Base-by-base conservation (phyloP, 2,888 invertebrate genomes). In the Eilema sororculum region DNA sequence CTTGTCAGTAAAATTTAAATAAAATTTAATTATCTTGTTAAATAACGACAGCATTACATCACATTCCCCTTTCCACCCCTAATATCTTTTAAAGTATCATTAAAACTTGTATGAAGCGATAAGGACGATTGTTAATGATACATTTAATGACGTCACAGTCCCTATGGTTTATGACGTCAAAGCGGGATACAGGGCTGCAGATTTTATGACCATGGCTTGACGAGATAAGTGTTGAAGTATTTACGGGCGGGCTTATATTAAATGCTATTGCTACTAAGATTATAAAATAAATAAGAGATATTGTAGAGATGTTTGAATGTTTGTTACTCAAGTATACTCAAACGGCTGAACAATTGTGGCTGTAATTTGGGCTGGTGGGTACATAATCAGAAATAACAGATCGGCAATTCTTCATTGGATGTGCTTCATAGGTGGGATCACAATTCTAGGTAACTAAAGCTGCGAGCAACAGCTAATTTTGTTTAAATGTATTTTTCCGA, bases 101-200 rank as follows among this genome's bases (percentile, higher is more conserved):
- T 93, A 93, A 90, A 91, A 87, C 87, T 89, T 89, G 90, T 91
- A 89, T 81, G 81, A 84, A 81, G 79, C 90, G 93, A 93, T 94
- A 93, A 92, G 90, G 86, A 85, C 83, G 86, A 89, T 90, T 90
- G 91, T 93, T 92, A 94, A 94, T 94, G 92, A 94, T 89, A 83
- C 84, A 79, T 80, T 77, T 79, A 80, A 81, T 76, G 75, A 71
- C 69, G 63, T 72, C 68, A 69, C 60, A 65, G 46, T 65, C 82
- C 86, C 84, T 88, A 89, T 89, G 89, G 86, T 88, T 74, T 68
- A 65, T 46, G 66, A 71, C 25, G 82, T 83, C 86, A 84, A 83
- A 84, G 84, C 57, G 60, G 59, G 87, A 84, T 84, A 87, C 57
- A 65, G 56, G 68, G 68, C 37, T 75, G 74, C 73, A 74, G 77